These are phyloP conservation scores for Lagorchestes hirsutus DNA, from an alignment of 2,797 vertebrate species.

Conservation along the genomic window DNA sequence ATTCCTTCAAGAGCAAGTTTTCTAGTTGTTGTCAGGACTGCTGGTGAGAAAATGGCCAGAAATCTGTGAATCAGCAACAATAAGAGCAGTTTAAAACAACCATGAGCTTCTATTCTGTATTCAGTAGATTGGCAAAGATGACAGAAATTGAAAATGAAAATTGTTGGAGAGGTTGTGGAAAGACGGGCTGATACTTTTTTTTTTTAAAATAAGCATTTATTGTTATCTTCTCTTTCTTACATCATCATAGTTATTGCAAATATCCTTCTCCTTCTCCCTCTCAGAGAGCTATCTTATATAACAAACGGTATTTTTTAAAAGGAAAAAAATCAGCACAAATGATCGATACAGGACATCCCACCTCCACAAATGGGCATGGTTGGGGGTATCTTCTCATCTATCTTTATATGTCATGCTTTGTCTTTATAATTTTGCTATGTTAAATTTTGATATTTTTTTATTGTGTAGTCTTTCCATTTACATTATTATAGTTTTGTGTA, in stretches of 20 bases:
- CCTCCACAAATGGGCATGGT: neutral
- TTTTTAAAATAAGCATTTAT: neutral
- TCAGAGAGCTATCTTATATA: neutral
- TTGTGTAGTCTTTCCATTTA: neutral
- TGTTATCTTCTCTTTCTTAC: neutral
- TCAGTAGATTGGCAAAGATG: neutral
- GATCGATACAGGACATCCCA: neutral
- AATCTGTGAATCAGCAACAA: neutral
- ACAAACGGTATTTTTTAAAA: neutral
- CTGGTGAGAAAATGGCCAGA: neutral
- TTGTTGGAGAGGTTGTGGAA: neutral
- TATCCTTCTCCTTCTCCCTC: neutral
- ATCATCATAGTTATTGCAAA: neutral
- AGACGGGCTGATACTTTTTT: neutral
- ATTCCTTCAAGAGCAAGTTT: neutral
- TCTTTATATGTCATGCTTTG: neutral
- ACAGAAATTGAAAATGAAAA: neutral
- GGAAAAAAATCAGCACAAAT: neutral
- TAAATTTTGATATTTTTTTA: neutral
- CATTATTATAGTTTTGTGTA: neutral
- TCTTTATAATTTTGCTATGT: neutral
- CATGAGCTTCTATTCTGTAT: neutral
- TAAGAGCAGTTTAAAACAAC: neutral
- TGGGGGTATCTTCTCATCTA: neutral
- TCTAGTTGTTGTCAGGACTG: neutral